Evolutionary conservation across 1,140 invertebrate genomes (phyloP).

Genomic region (Drosophila carrolli): DNA sequence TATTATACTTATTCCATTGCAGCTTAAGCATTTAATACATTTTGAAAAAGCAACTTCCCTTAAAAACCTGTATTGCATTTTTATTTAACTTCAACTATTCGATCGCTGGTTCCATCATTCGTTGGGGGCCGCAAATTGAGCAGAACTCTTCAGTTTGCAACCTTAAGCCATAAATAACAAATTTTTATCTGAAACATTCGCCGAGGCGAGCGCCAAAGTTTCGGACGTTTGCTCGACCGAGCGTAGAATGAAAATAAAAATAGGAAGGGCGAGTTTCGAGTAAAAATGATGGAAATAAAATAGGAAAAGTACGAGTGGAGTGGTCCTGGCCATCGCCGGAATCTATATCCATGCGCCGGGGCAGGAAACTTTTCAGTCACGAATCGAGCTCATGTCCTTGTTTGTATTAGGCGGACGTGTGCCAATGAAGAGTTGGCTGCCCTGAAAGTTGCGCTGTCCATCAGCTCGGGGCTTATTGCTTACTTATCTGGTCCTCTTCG

Average conservation of each 20-base stretch:
- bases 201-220: conserved; percentile 59
- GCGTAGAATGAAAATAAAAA: conserved; percentile 43
- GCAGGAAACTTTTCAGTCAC: conserved; percentile 76
- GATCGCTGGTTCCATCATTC: conserved; percentile 15
- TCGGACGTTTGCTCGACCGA: conserved; percentile 61
- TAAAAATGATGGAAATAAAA: conserved; percentile 83
- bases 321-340: conserved; percentile 21
- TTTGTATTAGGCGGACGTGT: conserved; percentile 82
- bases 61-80: conserved; percentile 28
- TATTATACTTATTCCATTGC: too few relatives aligned
- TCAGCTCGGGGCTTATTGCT: conserved; percentile 78
- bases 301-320: conserved; percentile 65
- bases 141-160: conserved; percentile 49
- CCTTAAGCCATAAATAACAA: conserved; percentile 67
- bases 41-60: background rate
- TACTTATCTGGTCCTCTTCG: conserved; percentile 40
- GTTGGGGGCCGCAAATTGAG: conserved; percentile 37
- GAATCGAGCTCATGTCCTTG: conserved; percentile 79
- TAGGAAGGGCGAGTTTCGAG: conserved; percentile 47
- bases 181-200: conserved; percentile 70
- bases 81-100: conserved; percentile 21
- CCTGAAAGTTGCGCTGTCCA: conserved; percentile 69
- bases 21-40: background rate
- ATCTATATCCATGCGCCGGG: conserved; percentile 35
- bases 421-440: conserved; percentile 69